A percentile compares a stretch with the other conserved stretches of the same genome.
phyloP scores from a whole-genome alignment of 2,797 vertebrate species.

The Xerus rutilus region DNA sequence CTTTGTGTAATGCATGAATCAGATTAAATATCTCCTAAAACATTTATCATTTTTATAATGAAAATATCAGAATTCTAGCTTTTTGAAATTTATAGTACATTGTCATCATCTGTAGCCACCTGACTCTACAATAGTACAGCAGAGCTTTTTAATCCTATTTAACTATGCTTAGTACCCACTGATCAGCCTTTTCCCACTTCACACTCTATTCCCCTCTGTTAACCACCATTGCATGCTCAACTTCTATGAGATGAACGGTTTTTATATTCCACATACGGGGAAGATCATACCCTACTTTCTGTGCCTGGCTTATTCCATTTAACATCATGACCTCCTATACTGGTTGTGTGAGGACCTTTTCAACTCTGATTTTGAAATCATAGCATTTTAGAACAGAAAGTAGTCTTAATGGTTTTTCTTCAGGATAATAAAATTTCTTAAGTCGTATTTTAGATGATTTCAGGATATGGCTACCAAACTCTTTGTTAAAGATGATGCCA shows the following conservation, averaged over 20 bases:
- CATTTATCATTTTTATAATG: background rate
- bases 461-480: background rate
- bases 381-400: background rate
- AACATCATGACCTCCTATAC: background rate
- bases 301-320: background rate
- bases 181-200: background rate
- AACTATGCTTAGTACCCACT: background rate
- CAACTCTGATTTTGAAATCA: background rate
- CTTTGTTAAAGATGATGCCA: background rate
- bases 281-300: background rate
- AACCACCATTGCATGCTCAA: background rate
- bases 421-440: constrained; percentile 3
- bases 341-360: background rate
- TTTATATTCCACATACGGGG: background rate
- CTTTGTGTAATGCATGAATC: background rate
- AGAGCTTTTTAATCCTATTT: too few relatives aligned
- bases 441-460: background rate
- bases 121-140: background rate
- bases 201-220: too few relatives aligned
- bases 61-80: background rate
- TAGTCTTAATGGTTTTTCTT: background rate
- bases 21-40: background rate
- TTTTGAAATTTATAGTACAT: background rate
- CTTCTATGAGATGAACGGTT: background rate
- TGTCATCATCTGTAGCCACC: background rate